Base-by-base conservation (phyloP, 2,888 invertebrate species). In the Eupithecia inturbata region DNA sequence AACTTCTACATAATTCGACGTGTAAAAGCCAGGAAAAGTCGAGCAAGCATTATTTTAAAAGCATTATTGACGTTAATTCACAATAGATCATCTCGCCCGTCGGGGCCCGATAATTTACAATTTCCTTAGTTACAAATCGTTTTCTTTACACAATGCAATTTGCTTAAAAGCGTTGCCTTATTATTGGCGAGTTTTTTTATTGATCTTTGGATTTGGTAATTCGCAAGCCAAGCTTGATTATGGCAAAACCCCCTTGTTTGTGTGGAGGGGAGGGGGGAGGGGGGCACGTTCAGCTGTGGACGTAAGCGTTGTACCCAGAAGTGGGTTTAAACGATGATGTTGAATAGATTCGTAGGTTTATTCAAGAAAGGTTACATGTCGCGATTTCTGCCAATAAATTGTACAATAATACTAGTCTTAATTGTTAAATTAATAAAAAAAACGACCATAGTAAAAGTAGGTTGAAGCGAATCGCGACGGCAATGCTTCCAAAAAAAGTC, bases 51-150 rank as follows among this genome's bases (percentile, higher is more conserved):
- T 41, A 66, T 66, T 66, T 36, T 66, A 39, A 66, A 39, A 71
- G 53, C 68, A 33, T 81, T 82, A 88, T 88, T 86, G 89, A 89
- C 89, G 84, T 81, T 88, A 88, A 90, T 90, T 85, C 82, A 71
- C 83, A 85, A 91, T 92, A 91, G 90, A 90, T 91, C 92, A 91
- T 77, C 68, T 79, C 80, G 75, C 76, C 72, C 78, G 68, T 62
- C 70, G 76, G 82, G 80, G 3, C 10, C n/a, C 82, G 82, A 79
- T 83, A 82, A 83, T 84, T 85, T 81, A 81, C 87, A 84, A 87
- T 88, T 86, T 87, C 83, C 83, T 82, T 76, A 70, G 80, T 88
- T 89, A 90, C 89, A 90, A 92, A 91, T 90, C 89, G 89, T 90
- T 89, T 79, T 75, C 76, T 75, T 76, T n/a, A 80, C 74, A 77